phyloP scores from a whole-genome alignment of 2,113 vertebrate genomes.

The Dromaius novaehollandiae region DNA sequence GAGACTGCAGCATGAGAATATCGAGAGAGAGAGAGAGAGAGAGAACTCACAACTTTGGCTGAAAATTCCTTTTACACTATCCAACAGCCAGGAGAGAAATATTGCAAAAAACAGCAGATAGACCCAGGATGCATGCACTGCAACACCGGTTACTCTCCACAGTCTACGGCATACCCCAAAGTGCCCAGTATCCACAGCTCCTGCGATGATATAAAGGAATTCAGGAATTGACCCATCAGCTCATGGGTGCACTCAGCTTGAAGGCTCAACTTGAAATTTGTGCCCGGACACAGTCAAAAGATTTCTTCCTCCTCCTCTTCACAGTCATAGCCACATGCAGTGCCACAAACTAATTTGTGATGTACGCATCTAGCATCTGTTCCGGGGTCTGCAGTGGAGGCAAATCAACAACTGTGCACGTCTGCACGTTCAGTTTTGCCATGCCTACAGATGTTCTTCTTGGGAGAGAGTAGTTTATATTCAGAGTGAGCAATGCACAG shows the following conservation, averaged over 20 bases:
- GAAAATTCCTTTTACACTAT: neutral
- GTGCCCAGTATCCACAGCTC: neutral
- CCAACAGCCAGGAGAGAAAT: neutral
- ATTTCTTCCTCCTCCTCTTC: neutral
- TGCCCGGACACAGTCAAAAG: neutral
- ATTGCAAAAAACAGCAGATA: neutral
- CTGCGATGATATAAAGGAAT: too few relatives aligned
- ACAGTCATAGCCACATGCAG: rapidly evolving
- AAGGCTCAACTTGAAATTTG: neutral
- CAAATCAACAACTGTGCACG: neutral
- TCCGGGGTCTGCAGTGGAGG: neutral
- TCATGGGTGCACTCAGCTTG: neutral
- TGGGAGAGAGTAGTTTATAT: neutral
- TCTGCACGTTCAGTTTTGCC: neutral
- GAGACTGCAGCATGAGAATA: neutral
- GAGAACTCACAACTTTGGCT: neutral
- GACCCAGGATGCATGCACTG: neutral
- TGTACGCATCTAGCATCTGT: neutral
- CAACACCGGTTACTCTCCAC: neutral
- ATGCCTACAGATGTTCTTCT: neutral
- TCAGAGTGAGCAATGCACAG: rapidly evolving
- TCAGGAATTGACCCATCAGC: neutral
- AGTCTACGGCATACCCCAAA: neutral
- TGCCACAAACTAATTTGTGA: neutral
- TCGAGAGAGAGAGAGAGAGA: neutral